Evolutionary conservation across 2,113 vertebrate species (phyloP), one percentile per base, ranked within the genome.

Genomic region (Ceyx margarethae): DNA sequence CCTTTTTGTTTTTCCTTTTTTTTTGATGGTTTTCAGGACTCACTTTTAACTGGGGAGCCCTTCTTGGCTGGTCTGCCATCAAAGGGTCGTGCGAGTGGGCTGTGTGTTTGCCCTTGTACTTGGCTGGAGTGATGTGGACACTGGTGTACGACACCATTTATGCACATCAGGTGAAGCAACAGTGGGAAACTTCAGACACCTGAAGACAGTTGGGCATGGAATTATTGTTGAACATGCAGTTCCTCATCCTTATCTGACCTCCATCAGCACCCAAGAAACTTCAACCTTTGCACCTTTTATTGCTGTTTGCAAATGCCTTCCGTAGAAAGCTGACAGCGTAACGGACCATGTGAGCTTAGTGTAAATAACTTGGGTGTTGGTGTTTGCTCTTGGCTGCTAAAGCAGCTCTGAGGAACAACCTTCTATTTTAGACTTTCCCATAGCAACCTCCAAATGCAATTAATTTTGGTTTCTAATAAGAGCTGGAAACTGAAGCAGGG

Each of bases 101-200:
- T 2, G 98, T 99, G 29, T 99, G 99, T 79, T 97, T 99, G 35
- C 99, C 99, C 11, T 96, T 99, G 71, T 99, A 99, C 95, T 97
- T 98, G 33, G 98, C 98, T 79, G 99, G 99, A 64, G 95, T 99
- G 67, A 98, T 99, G 98, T 99, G 99, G 99, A 99, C 99, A 0
- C 93, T 99, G 77, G 97, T 99, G 48, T 99, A 99, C 2, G 99
- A 99, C 93, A 99, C 99, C 14, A 99, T 99, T 91, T 99, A 99
- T 26, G 99, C 99, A 21, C 99, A 99, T 97, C 99, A 99, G 99
- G 99, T 99, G 96, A 85, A 61, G 66, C 78, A 72, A 26, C 45
- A 51, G n/a, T 7, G 43, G 42, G 28, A 50, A 43, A 17, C 84
- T 35, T 65, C 51, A 82, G 48, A 3, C 64, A 3, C 9, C 31